Evolutionary conservation across 1,140 invertebrate species (phyloP).

Genomic region (Onthophagus taurus): DNA sequence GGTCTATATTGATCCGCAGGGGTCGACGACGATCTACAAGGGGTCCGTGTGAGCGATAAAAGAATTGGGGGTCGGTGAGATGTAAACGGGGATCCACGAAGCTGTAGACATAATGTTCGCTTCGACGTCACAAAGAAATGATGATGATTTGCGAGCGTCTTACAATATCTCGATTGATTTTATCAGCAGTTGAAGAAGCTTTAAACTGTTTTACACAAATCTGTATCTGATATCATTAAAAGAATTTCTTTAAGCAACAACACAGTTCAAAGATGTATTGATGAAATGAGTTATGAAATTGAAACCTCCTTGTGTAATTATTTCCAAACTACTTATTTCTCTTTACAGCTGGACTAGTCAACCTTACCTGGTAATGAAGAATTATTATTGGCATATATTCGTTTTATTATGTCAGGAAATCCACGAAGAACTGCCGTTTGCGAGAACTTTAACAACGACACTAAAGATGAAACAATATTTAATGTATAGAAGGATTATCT

Average conservation of each 20-base stretch:
- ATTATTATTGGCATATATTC: constrained; percentile 37
- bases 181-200: neutral
- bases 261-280: constrained; percentile 32
- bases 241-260: constrained; percentile 1
- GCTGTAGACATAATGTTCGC: constrained; percentile 25
- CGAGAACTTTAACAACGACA: constrained; percentile 23
- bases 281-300: constrained; percentile 35
- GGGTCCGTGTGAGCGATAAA: neutral
- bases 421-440: neutral
- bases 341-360: constrained; percentile 35
- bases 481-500: constrained; percentile 27
- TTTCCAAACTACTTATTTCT: constrained; percentile 31
- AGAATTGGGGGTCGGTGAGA: neutral
- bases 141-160: constrained; percentile 35
- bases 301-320: constrained; percentile 33
- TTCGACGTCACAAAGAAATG: constrained; percentile 22
- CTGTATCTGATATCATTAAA: neutral
- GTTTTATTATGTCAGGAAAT: constrained; percentile 25
- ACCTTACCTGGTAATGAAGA: constrained; percentile 38
- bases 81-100: no score
- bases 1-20: neutral
- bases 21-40: neutral
- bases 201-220: neutral
- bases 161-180: constrained; percentile 18
- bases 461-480: constrained; percentile 38